These are phyloP conservation scores for Pemphredon lugubris DNA, from an alignment of 2,888 invertebrate genomes.

Conservation along the genomic window DNA sequence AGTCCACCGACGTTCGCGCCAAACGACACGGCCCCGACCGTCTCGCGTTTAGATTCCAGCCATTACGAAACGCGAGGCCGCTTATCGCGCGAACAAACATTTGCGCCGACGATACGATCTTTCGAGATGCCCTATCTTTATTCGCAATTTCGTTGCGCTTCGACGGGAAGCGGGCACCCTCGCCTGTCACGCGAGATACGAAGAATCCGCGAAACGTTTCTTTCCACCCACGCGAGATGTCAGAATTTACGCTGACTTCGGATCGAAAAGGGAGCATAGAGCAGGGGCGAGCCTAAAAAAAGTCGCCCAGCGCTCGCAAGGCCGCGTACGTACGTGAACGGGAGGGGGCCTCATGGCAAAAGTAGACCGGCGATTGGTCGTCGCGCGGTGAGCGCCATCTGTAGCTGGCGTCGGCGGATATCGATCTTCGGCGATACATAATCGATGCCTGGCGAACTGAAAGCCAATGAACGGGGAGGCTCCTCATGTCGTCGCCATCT, in stretches of 20 bases:
- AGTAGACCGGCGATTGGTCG: too few species aligned
- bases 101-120: constrained; percentile 31
- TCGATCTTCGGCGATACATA: too few species aligned
- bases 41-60: not conserved
- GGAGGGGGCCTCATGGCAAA: too few species aligned
- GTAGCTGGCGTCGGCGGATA: too few species aligned
- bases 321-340: too few species aligned
- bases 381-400: too few species aligned
- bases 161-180: not conserved
- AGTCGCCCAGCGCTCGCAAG: too few species aligned
- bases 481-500: not conserved
- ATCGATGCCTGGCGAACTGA: too few species aligned
- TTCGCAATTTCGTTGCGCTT: constrained; percentile 5
- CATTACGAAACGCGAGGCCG: not conserved
- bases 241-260: constrained; percentile 13
- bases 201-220: constrained; percentile 6
- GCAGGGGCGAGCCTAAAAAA: not conserved
- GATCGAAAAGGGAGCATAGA: constrained; percentile 3
- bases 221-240: constrained; percentile 16
- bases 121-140: constrained; percentile 7
- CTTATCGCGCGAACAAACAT: constrained; percentile 33
- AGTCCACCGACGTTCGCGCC: not conserved
- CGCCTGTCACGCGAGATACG: constrained; percentile 2
- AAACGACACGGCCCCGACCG: not conserved
- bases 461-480: not conserved